These are phyloP conservation scores for Syngnathus floridae DNA, from an alignment of 2,113 vertebrate genomes.

Conservation along the genomic window DNA sequence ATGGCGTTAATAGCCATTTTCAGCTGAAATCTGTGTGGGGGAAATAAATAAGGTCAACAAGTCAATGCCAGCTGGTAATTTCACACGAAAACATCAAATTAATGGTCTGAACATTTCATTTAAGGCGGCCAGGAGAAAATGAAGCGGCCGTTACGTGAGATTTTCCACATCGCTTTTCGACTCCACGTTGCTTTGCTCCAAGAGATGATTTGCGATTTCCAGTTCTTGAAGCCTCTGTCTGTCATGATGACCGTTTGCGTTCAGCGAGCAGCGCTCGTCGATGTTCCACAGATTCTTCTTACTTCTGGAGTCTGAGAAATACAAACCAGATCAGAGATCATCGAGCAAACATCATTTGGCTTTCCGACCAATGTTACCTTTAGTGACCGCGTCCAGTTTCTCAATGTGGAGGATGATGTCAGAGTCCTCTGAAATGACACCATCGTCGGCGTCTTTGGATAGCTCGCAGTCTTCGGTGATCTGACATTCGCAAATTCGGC, in stretches of 20 bases:
- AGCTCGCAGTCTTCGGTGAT: constrained; percentile 49
- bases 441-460: constrained; percentile 75
- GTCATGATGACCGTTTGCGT: constrained; percentile 66
- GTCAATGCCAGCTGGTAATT: neutral
- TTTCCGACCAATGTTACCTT: constrained; percentile 61
- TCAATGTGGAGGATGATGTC: constrained; percentile 75
- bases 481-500: constrained; percentile 22
- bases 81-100: neutral
- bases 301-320: constrained; percentile 71
- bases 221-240: constrained; percentile 71
- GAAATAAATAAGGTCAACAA: neutral
- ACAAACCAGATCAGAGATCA: neutral
- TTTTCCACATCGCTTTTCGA: constrained; percentile 73
- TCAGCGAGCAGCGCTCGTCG: constrained; percentile 77
- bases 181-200: constrained; percentile 77
- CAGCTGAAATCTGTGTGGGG: constrained; percentile 73
- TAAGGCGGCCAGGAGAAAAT: neutral
- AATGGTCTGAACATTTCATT: neutral
- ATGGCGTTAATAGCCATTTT: constrained; percentile 76
- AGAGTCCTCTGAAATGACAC: constrained; percentile 77
- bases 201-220: constrained; percentile 70
- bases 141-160: constrained; percentile 68
- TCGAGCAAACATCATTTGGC: neutral
- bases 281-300: constrained; percentile 81
- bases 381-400: constrained; percentile 71